These are phyloP conservation scores for Thryonomys swinderianus DNA, from an alignment of 2,113 vertebrate genomes.

Conservation along the genomic window DNA sequence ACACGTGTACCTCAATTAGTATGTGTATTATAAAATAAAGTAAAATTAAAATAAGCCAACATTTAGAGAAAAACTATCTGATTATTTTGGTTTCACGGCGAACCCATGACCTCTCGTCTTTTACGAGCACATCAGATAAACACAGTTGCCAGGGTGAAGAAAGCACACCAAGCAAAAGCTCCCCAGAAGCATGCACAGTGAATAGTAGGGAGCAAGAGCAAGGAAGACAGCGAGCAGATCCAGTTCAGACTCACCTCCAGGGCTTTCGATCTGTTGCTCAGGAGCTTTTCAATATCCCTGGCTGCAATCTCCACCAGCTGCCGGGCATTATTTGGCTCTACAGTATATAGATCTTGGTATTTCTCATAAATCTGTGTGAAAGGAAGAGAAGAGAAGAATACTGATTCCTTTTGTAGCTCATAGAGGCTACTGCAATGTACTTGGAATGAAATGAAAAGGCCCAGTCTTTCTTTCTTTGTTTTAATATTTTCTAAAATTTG, in stretches of 20 bases:
- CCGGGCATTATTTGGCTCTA: slow-evolving; percentile 95
- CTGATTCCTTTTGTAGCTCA: slow-evolving; percentile 23
- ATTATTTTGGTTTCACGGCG: neutral
- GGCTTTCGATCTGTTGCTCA: slow-evolving; percentile 95
- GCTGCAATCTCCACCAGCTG: slow-evolving; percentile 96
- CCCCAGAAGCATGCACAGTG: neutral
- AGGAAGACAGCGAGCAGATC: neutral
- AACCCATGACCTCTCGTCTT: neutral
- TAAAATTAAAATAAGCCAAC: neutral
- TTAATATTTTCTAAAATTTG: neutral
- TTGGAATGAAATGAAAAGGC: neutral
- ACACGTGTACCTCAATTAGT: neutral
- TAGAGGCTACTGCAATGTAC: neutral
- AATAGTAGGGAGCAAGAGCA: neutral
- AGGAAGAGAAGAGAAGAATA: slow-evolving; percentile 62
- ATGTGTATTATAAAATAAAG: neutral
- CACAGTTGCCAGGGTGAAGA: neutral
- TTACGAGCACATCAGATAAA: neutral
- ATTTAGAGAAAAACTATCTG: neutral
- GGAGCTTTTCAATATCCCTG: slow-evolving; percentile 96
- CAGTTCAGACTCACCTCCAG: slow-evolving; percentile 91
- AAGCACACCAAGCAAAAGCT: neutral
- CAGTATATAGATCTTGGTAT: slow-evolving; percentile 91
- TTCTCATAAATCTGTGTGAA: slow-evolving; percentile 91
- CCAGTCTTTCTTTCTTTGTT: neutral